These are phyloP conservation scores for Meandrusa payeni DNA, from an alignment of 2,888 invertebrate species.

Conservation along the genomic window DNA sequence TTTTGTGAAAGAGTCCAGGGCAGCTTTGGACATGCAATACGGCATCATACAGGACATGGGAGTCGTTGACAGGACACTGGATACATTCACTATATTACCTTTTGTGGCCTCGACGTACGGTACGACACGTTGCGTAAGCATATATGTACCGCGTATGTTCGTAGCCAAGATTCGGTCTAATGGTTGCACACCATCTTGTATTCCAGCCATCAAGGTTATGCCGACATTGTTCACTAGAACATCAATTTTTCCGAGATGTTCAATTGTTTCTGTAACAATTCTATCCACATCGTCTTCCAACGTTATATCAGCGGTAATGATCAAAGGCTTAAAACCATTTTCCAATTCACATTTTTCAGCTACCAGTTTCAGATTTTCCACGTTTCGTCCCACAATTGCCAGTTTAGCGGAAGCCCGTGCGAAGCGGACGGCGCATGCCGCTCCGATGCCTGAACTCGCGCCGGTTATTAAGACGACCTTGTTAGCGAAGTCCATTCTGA, in stretches of 20 bases:
- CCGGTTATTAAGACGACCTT: constrained; percentile 67
- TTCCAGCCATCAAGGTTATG: constrained; percentile 39
- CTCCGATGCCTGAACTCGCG: constrained; percentile 65
- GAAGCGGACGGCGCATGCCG: constrained; percentile 52
- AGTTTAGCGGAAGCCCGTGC: constrained; percentile 52
- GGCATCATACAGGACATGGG: constrained; percentile 47
- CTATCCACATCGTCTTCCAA: constrained; percentile 45
- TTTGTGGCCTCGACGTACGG: constrained; percentile 49
- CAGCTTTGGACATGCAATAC: constrained; percentile 66
- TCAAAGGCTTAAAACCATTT: constrained; percentile 44
- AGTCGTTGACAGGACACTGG: constrained; percentile 50
- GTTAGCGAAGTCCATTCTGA: constrained; percentile 54
- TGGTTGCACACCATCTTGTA: constrained; percentile 40
- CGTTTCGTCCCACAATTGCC: constrained; percentile 53
- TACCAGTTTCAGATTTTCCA: constrained; percentile 47
- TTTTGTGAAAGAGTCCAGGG: constrained; percentile 61
- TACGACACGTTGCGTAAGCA: constrained; percentile 46
- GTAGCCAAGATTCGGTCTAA: constrained; percentile 54
- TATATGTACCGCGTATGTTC: constrained; percentile 56
- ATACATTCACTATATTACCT: constrained; percentile 60
- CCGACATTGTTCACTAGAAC: constrained; percentile 63
- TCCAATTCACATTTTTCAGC: constrained; percentile 47
- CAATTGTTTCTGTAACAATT: constrained; percentile 49
- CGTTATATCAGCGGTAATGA: constrained; percentile 54
- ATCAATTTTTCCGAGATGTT: constrained; percentile 48